Evolutionary conservation across 2,888 invertebrate genomes (phyloP), one percentile per base, ranked within the genome.

Genomic region (Laspeyria flexula): DNA sequence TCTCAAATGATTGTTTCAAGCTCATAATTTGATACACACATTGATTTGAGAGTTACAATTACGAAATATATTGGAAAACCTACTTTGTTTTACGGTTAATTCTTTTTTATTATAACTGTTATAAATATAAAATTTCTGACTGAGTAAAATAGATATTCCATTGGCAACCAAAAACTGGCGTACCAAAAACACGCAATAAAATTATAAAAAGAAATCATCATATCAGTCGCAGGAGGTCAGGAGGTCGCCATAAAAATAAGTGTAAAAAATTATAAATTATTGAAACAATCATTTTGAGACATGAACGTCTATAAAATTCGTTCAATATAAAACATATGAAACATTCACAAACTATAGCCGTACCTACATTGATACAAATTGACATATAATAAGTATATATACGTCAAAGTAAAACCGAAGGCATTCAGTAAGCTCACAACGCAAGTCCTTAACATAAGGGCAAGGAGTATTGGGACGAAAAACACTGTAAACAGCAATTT

Each of bases 401-500:
- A 66, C 55, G 61, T 64, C 62, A 59, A 75, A 69, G 54, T 48
- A 69, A n/a, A 72, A 60, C 45, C 39, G 57, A 77, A 76, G 69
- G 71, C 68, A 61, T 60, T 58, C 40, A 45, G 50, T 70, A 75
- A 75, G 71, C 71, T 77, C 76, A 79, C 75, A 77, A 79, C 75
- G 59, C 67, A 78, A 77, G 61, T 64, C 60, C 60, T 67, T 71
- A 63, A 69, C 73, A 58, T 60, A 61, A 71, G 47, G 42, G 51
- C 39, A 58, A 44, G 55, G 49, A 54, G 45, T 34, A 11, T 41
- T 45, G 16, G 23, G 23, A 25, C 43, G 34, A 55, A 48, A 38
- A 51, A 60, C 50, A 65, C 53, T 46, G 27, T 13, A 4, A 18
- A 39, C 21, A 46, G 49, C 39, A 47, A 60, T 48, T 60, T 68